These are phyloP conservation scores for Diploptera punctata DNA, from an alignment of 2,888 invertebrate genomes.

Conservation along the genomic window DNA sequence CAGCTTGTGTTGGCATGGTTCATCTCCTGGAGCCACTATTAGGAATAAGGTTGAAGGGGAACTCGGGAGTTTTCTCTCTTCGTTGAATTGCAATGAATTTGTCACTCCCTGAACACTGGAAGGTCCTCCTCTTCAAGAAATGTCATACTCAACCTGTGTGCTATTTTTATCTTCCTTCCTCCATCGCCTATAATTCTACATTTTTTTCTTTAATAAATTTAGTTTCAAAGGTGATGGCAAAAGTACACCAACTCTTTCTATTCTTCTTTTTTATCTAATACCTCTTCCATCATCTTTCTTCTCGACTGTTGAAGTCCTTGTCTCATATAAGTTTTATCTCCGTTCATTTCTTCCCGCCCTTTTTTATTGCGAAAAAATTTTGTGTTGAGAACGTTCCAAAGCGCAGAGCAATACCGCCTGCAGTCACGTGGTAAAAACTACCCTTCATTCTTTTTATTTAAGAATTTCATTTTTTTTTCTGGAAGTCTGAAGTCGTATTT, in stretches of 20 bases:
- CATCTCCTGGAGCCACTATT: not conserved
- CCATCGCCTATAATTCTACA: not conserved
- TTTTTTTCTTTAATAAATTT: constrained; percentile 17
- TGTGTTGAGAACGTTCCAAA: not conserved
- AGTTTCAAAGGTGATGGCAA: constrained; percentile 22
- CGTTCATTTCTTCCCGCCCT: constrained; percentile 4
- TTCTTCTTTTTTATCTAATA: not conserved
- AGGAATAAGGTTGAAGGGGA: not conserved
- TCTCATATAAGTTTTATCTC: not conserved
- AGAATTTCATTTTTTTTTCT: not conserved
- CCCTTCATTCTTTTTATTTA: not conserved
- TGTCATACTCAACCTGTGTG: constrained; percentile 20
- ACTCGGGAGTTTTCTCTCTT: not conserved
- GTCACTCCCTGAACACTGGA: constrained; percentile 5
- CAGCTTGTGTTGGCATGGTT: too few species aligned
- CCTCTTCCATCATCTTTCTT: not conserved
- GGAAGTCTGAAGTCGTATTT: too few species aligned
- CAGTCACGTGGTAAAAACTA: not conserved
- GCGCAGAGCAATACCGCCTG: not conserved
- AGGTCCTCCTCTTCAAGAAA: not conserved
- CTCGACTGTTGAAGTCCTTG: not conserved
- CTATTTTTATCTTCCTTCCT: not conserved
- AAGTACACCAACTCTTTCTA: constrained; percentile 12
- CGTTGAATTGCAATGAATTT: constrained; percentile 25
- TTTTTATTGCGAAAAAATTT: constrained; percentile 19